phyloP scores from a whole-genome alignment of 30 jellyfish, hydroid and myxozoan species.

The Aurelia sp. region DNA sequence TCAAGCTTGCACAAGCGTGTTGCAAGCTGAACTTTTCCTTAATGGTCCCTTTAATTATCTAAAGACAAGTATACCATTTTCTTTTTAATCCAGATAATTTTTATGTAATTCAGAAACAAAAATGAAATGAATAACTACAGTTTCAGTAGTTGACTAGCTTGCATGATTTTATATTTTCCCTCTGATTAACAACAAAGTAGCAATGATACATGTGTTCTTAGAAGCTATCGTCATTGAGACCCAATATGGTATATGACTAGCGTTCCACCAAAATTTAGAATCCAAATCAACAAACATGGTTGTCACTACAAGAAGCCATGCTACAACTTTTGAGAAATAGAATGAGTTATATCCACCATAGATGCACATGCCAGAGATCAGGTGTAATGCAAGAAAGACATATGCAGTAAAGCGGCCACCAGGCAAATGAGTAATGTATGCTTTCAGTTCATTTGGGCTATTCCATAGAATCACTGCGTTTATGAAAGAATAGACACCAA shows the following conservation, averaged over 20 bases:
- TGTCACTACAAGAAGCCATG: conserved; percentile 69
- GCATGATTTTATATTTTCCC: conserved; percentile 14
- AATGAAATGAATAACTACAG: too few species aligned
- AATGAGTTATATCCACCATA: conserved; percentile 82
- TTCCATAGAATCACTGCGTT: conserved; percentile 89
- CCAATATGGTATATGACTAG: conserved; percentile 63
- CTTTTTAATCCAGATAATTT: too few species aligned
- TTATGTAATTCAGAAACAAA: too few species aligned
- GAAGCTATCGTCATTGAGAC: conserved; percentile 66
- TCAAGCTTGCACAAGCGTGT: too few species aligned
- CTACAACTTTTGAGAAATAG: conserved; percentile 66
- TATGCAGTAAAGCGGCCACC: conserved; percentile 76
- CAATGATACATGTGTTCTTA: conserved; percentile 38
- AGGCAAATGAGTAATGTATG: conserved; percentile 66
- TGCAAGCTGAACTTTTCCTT: too few species aligned
- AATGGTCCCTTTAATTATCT: too few species aligned
- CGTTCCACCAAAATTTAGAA: conserved; percentile 67
- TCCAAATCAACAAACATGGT: conserved; percentile 73
- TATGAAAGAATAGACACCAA: conserved; percentile 88
- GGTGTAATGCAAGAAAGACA: conserved; percentile 23
- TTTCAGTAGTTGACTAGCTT: not conserved
- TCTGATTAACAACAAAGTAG: conserved; percentile 54
- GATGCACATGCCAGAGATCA: conserved; percentile 77
- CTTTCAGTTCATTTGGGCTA: conserved; percentile 75
- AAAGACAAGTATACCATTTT: too few species aligned